These are phyloP conservation scores for Sesamia inferens DNA, from an alignment of 2,888 invertebrate species.

Conservation along the genomic window DNA sequence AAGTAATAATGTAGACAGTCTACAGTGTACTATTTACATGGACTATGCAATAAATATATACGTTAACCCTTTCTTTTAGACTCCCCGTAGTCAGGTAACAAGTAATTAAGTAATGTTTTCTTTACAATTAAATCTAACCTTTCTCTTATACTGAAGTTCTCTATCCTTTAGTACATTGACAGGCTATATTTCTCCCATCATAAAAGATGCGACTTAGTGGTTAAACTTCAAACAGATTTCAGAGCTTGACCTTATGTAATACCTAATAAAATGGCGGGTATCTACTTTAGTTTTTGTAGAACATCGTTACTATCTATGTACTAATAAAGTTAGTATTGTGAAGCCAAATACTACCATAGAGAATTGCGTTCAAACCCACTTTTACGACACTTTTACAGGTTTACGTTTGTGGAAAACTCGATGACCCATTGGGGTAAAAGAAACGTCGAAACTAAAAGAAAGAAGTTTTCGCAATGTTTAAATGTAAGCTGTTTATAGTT, in stretches of 20 bases:
- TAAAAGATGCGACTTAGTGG: too few relatives aligned
- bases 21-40: too few relatives aligned
- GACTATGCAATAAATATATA: too few relatives aligned
- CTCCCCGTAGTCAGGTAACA: neutral
- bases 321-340: slow-evolving; percentile 17
- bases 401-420: slow-evolving; percentile 19
- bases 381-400: slow-evolving; percentile 39
- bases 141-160: neutral
- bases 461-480: neutral
- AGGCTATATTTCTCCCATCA: too few relatives aligned
- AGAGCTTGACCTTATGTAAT: neutral
- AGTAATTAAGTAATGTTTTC: neutral
- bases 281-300: slow-evolving; percentile 20
- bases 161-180: neutral
- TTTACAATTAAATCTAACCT: neutral
- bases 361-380: neutral
- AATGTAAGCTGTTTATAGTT: too few relatives aligned
- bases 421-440: slow-evolving; percentile 22
- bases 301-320: slow-evolving; percentile 7
- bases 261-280: neutral
- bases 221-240: neutral
- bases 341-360: slow-evolving; percentile 5
- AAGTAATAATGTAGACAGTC: too few relatives aligned
- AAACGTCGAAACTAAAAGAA: slow-evolving; percentile 11
- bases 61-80: neutral